A percentile compares a stretch with the other conserved stretches of the same genome.
Evolutionary conservation across 2,797 vertebrate genomes (phyloP).

Genomic region (Coranthus polyacanthus): DNA sequence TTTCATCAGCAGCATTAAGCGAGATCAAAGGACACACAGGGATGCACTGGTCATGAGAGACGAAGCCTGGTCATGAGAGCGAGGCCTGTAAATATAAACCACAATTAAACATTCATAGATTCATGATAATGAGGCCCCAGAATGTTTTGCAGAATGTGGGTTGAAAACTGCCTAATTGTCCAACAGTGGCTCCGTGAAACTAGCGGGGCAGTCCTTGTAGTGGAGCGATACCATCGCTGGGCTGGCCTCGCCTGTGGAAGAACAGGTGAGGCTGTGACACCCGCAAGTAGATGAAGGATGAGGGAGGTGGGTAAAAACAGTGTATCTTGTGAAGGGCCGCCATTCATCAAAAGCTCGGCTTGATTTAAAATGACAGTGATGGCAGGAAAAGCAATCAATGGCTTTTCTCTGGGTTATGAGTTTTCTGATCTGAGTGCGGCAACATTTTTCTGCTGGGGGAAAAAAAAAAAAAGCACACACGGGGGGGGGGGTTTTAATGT

Average conservation of each 20-base stretch:
- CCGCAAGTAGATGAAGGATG: conserved; percentile 38
- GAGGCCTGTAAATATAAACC: conserved; percentile 44
- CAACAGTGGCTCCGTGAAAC: neutral
- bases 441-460: conserved; percentile 23
- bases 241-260: conserved; percentile 16
- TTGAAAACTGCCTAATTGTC: conserved; percentile 6
- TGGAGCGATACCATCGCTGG: conserved; percentile 17
- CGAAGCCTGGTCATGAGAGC: conserved; percentile 5
- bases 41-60: conserved; percentile 15
- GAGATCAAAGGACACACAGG: conserved; percentile 54
- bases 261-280: conserved; percentile 40
- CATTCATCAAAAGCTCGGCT: conserved; percentile 54
- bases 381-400: conserved; percentile 51
- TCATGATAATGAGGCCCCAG: conserved; percentile 50
- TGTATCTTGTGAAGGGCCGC: conserved; percentile 22
- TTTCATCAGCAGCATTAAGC: conserved; percentile 32
- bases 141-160: neutral
- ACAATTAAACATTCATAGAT: conserved; percentile 55
- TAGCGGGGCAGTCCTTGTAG: neutral
- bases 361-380: conserved; percentile 64
- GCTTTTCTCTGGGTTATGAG: conserved; percentile 45
- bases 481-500: neutral
- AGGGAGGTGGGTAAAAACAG: conserved; percentile 31
- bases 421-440: conserved; percentile 46
- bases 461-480: neutral